Evolutionary conservation across 2,113 vertebrate genomes (phyloP), one percentile per base, ranked within the genome.

Genomic region (Leucopsar rothschildi): DNA sequence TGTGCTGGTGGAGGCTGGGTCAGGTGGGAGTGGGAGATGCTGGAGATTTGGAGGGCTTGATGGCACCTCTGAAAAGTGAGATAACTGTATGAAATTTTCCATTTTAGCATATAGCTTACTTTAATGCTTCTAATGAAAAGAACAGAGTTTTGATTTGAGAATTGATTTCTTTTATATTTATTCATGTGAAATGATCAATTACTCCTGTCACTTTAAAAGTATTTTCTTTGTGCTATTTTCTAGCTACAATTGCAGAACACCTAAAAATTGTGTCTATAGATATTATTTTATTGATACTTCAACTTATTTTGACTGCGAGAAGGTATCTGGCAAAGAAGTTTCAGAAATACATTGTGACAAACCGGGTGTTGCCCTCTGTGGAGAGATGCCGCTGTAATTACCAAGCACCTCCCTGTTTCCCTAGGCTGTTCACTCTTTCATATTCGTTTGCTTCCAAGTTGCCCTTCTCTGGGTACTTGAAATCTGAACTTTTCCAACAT

Each of bases 11-110:
- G 93, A 92, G 87, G 78, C 85, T 82, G 66, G 89, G 75, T 93
- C 92, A 86, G 91, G 84, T 90, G 76, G 71, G 92, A 93, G 87
- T 85, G 66, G 76, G 85, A 75, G 94, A 91, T 81, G 72, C 64
- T 7, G 9, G 60, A 78, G 86, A 78, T 78, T 44, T 45, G 40
- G 44, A 72, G 82, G 83, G 60, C 65, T 91, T 50, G 64, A 44
- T 88, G 60, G 47, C 78, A 39, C 29, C 33, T 92, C 47, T 83
- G 47, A 42, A 47, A 75, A 76, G 88, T 60, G 92, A 80, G 57
- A 80, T 53, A 77, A 88, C 50, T 50, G 1, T 13, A 45, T 45
- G 79, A 73, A 69, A 70, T 53, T 11, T 52, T 72, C 50, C 55
- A 5, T 93, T 97, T 82, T 80, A 57, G 20, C 40, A 40, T 53